Conservation (phyloP, 2,888 invertebrate genomes). For the Pristionchus mayeri region DNA sequence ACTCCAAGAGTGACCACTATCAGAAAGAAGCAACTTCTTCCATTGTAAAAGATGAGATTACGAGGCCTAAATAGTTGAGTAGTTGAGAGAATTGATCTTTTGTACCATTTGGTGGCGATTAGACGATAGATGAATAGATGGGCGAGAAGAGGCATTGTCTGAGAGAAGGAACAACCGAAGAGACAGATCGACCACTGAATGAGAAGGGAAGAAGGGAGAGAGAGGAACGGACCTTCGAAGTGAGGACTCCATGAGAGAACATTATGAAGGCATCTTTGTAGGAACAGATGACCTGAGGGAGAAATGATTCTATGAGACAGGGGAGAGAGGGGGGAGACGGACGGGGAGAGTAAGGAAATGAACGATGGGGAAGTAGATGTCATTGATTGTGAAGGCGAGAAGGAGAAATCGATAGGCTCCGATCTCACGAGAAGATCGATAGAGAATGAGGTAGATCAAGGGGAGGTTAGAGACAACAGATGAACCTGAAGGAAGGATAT, state of each 20-base stretch:
- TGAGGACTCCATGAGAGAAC: slow-evolving; percentile 10
- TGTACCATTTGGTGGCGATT: slow-evolving; percentile 23
- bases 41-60: neutral
- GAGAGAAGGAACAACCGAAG: slow-evolving; percentile 1
- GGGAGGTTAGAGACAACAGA: neutral
- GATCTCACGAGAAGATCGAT: slow-evolving; percentile 6
- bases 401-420: slow-evolving; percentile 29
- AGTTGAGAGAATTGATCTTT: neutral
- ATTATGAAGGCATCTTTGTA: slow-evolving; percentile 40
- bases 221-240: neutral
- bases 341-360: slow-evolving; percentile 33
- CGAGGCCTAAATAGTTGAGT: neutral
- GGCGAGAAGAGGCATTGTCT: slow-evolving; percentile 19
- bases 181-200: slow-evolving; percentile 5
- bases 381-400: slow-evolving; percentile 17
- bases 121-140: slow-evolving; percentile 35
- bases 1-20: slow-evolving; percentile 8
- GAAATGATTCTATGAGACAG: neutral
- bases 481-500: neutral
- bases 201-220: too few relatives aligned
- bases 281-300: slow-evolving; percentile 24
- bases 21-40: neutral
- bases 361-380: slow-evolving; percentile 6
- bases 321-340: too few relatives aligned
- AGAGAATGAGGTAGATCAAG: slow-evolving; percentile 25